Evolutionary conservation across 2,888 invertebrate species (phyloP), one percentile per base, ranked within the genome.

Genomic region (Diadromus collaris): DNA sequence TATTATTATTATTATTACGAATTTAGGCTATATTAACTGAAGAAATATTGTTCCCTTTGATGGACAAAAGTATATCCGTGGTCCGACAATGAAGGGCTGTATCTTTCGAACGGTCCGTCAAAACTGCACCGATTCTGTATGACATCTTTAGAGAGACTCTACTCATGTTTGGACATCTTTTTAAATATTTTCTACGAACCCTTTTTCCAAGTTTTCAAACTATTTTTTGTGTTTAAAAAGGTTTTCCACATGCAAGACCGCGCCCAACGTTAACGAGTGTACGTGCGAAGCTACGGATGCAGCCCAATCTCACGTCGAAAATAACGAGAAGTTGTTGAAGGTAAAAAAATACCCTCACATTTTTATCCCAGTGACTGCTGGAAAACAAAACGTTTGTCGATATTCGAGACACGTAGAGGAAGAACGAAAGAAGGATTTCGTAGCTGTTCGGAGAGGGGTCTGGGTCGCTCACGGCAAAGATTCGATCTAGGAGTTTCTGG

Each of bases 401-500:
- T 38, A 77, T 77, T 68, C 60, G n/a, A 51, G 71, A 70, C 71
- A 71, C 76, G 54, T 75, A 60, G 27, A 67, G 24, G 48, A 44
- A 60, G 76, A 65, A 70, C 41, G 16, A 72, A 68, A 27, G 56
- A 27, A 70, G 75, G 60, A 61, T 72, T 70, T 68, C 46, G 60
- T 61, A 60, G 64, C 67, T 75, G 61, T 68, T 63, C 67, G 61
- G 13, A 71, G 67, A 41, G 27, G 56, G 64, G 21, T 60, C 29
- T 48, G 9, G 38, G 51, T 60, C 54, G 21, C 51, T 71, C 70
- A 60, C 38, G 41, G 41, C 29, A n/a, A 68, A 54, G 72, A 77
- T 77, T 56, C 46, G 60, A 71, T 76, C 71, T 71, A 44, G 51
- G 63, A 68, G 63, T 77, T 68, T 54, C 44, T 56, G 68, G 71